Evolutionary conservation across 2,888 invertebrate genomes (phyloP), one percentile per base, ranked within the genome.

Genomic region (Neoascia interrupta): DNA sequence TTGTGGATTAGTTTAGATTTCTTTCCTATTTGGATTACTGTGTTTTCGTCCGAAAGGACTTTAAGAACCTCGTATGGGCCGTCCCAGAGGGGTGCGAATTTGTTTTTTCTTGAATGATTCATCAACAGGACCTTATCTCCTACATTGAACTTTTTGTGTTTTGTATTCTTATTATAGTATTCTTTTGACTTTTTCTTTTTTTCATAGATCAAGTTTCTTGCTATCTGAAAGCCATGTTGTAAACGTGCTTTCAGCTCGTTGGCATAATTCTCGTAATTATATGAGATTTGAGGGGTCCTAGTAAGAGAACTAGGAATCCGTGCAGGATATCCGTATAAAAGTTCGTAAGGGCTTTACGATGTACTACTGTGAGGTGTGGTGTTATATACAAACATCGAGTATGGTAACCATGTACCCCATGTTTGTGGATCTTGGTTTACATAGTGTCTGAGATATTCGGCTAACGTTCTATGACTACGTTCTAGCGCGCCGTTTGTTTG

Each of bases 51-150:
- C 8, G 13, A 3, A 21, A n/a, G 21, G n/a, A 5, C 2, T n/a
- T n/a, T n/a, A n/a, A n/a, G n/a, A n/a, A 10, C 11, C 3, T 51
- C 49, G 19, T 34, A 34, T 19, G 36, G 51, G n/a, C 51, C 51
- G 8, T 53, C 13, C 36, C 51, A 53, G 6, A 36, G 21, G 8
- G 51, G 19, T n/a, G 36, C 21, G 15, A 36, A 11, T 34, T 51
- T 51, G 19, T 51, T 51, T 5, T 34, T 18, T 36, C 51, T 51
- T 5, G 23, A 26, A 10, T 39, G 16, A 8, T 23, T 54, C 26
- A 3, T 23, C 10, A 37, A 5, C 6, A 54, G 26, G 0, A 54
- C 26, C 28, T 39, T 39, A 18, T 54, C 39, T 2, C 53, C 53
- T 37, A 53, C 23, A 10, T 53, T 53, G 10, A 37, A 54, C 8